Conservation (phyloP, 2,797 vertebrate genomes). For the Galago senegalensis region DNA sequence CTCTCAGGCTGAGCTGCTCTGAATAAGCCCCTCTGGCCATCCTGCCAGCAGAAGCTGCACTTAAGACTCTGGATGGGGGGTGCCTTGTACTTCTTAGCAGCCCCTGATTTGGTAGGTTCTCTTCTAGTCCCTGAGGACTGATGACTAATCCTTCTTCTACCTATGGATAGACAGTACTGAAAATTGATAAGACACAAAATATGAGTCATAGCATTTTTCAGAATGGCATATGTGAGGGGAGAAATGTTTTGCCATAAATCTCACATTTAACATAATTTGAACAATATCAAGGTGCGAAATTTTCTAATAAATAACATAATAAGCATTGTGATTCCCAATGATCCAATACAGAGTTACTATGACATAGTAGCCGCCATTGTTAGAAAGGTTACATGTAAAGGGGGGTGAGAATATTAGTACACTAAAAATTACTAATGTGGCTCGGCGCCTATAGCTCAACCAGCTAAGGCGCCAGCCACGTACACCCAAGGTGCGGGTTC, state of each 20-base stretch:
- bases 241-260: neutral
- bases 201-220: neutral
- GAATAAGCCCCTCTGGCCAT: neutral
- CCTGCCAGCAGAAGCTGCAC: neutral
- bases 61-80: neutral
- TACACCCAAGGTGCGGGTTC: too few species aligned
- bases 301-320: conserved; percentile 9
- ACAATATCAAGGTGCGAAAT: neutral
- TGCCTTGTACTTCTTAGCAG: neutral
- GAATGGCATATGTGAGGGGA: neutral
- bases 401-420: neutral
- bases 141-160: neutral
- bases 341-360: neutral
- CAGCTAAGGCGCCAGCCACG: too few species aligned
- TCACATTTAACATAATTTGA: conserved; percentile 8
- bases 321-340: neutral
- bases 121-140: neutral
- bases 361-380: neutral
- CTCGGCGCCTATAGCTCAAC: too few species aligned
- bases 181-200: neutral
- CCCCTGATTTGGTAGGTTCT: neutral
- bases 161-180: neutral
- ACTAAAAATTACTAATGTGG: neutral
- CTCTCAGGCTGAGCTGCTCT: neutral
- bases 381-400: neutral